Evolutionary conservation across 2,113 vertebrate species (phyloP).

Genomic region (Scophthalmus maximus): DNA sequence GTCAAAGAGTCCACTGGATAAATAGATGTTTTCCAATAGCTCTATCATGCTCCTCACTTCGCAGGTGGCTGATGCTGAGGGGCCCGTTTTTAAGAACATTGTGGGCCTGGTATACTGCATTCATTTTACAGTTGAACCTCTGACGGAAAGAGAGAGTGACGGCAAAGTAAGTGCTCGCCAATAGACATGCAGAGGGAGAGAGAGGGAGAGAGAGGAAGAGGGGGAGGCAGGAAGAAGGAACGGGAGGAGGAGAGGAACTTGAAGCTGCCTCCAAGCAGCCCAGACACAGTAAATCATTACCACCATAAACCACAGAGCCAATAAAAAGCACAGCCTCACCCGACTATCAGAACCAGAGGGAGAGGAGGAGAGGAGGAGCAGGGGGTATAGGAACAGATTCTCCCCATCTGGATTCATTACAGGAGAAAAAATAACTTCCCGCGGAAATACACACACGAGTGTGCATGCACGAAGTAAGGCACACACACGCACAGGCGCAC

Average conservation of each 20-base stretch:
- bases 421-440: conserved; percentile 76
- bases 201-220: conserved; percentile 10
- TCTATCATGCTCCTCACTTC: conserved; percentile 22
- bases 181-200: conserved; percentile 42
- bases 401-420: conserved; percentile 85
- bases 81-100: conserved; percentile 41
- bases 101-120: conserved; percentile 17
- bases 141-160: conserved; percentile 65
- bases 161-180: conserved; percentile 62
- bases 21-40: conserved; percentile 20
- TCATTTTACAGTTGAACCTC: conserved; percentile 47
- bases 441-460: conserved; percentile 52
- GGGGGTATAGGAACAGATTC: conserved; percentile 76
- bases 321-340: conserved; percentile 77
- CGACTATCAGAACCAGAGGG: conserved; percentile 74
- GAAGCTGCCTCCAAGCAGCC: conserved; percentile 69
- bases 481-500: conserved; percentile 46
- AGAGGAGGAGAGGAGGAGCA: conserved; percentile 53
- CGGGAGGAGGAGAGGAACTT: conserved; percentile 66
- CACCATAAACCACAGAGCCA: conserved; percentile 77
- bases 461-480: conserved; percentile 22
- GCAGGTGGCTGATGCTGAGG: conserved; percentile 15
- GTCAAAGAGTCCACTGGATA: neutral
- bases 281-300: conserved; percentile 80
- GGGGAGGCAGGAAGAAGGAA: conserved; percentile 17